A percentile compares a stretch with the other conserved stretches of the same genome.
phyloP scores from a whole-genome alignment of 2,888 invertebrate species.

The Rugalucina vietnamica region DNA sequence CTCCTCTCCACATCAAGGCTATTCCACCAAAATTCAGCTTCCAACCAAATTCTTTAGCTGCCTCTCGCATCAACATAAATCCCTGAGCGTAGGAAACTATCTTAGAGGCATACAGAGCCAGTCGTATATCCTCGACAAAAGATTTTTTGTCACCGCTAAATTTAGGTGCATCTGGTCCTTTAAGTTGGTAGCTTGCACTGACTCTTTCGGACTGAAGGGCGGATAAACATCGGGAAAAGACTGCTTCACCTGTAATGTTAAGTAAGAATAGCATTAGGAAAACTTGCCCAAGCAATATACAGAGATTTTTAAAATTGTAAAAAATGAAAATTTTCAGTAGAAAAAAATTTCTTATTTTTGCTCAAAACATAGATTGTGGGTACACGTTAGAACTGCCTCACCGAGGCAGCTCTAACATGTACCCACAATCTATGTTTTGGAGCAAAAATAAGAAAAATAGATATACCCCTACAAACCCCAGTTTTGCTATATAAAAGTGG shows the following conservation, averaged over 20 bases:
- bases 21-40: slow-evolving; percentile 98
- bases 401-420: too few relatives aligned
- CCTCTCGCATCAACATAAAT: slow-evolving; percentile 95
- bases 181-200: slow-evolving; percentile 90
- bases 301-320: too few relatives aligned
- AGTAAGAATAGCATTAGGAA: too few relatives aligned
- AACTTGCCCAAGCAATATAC: too few relatives aligned
- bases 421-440: too few relatives aligned
- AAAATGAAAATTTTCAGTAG: too few relatives aligned
- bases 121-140: slow-evolving; percentile 93
- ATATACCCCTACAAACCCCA: too few relatives aligned
- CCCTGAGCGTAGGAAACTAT: slow-evolving; percentile 99
- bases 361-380: too few relatives aligned
- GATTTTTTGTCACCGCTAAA: slow-evolving; percentile 90
- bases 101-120: slow-evolving; percentile 98
- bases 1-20: slow-evolving; percentile 99
- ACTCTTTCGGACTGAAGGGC: slow-evolving; percentile 94
- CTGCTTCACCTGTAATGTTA: slow-evolving; percentile 93
- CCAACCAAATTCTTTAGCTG: slow-evolving; percentile 96
- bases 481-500: too few relatives aligned
- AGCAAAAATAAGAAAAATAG: too few relatives aligned
- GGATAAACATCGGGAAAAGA: slow-evolving; percentile 97
- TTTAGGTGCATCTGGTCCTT: slow-evolving; percentile 85
- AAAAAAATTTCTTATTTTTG: too few relatives aligned
- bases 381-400: too few relatives aligned